These are phyloP conservation scores for Bufotes viridis DNA, from an alignment of 2,797 vertebrate species.

Conservation along the genomic window DNA sequence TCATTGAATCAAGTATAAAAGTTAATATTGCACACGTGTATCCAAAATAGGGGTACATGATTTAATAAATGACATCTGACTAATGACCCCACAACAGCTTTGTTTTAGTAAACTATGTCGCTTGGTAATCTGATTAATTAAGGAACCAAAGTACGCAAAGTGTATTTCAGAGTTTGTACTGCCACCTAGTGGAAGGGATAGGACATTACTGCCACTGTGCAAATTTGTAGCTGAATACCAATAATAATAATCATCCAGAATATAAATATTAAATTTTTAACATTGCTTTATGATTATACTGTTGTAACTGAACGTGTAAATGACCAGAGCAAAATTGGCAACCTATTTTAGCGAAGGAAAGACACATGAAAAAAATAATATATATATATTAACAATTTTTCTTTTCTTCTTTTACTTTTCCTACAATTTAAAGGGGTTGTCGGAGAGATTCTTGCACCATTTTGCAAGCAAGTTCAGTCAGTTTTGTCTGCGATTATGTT, in stretches of 20 bases:
- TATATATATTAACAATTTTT: too few species aligned
- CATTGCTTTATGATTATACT: background rate
- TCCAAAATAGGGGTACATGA: background rate
- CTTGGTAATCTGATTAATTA: background rate
- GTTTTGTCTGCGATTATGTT: too few species aligned
- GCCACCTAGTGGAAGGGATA: constrained; percentile 26
- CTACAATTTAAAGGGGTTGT: too few species aligned
- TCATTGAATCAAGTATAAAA: background rate
- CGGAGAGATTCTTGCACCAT: too few species aligned
- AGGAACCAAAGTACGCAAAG: background rate
- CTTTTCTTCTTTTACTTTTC: too few species aligned
- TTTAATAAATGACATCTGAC: background rate
- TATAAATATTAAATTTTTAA: background rate
- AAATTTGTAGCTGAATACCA: too few species aligned
- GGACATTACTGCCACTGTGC: background rate
- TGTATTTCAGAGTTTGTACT: background rate
- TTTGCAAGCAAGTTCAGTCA: too few species aligned
- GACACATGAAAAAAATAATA: too few species aligned
- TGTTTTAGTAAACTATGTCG: background rate
- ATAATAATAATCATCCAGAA: too few species aligned
- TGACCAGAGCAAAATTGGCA: too few species aligned
- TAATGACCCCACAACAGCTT: background rate
- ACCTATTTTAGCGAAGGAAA: too few species aligned
- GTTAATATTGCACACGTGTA: background rate
- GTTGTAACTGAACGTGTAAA: too few species aligned